These are phyloP conservation scores for Thamnaconus septentrionalis DNA, from an alignment of 2,113 vertebrate species.

Conservation along the genomic window DNA sequence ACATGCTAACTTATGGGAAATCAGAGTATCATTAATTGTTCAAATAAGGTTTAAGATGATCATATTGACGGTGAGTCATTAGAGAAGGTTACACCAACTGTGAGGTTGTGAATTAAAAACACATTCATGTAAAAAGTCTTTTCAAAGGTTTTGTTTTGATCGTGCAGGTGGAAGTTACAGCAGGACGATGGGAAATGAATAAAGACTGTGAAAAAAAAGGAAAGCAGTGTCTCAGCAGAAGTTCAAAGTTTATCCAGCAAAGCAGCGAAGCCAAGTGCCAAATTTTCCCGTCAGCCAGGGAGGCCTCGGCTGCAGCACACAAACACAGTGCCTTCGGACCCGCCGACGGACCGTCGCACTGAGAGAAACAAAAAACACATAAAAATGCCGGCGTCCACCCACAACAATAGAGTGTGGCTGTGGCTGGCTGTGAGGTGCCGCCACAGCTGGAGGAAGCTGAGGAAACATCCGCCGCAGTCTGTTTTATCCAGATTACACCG, in stretches of 20 bases:
- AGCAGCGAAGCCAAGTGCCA: slow-evolving; percentile 6
- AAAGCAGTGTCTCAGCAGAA: neutral
- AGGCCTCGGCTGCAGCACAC: slow-evolving; percentile 1
- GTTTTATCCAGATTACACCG: slow-evolving; percentile 38
- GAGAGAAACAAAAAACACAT: neutral
- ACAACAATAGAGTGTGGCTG: slow-evolving; percentile 34
- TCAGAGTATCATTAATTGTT: no score
- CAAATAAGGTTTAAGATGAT: no score
- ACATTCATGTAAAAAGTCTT: no score
- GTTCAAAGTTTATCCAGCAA: slow-evolving; percentile 1
- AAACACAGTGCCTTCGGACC: neutral
- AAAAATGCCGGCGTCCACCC: slow-evolving; percentile 4
- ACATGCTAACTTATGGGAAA: no score
- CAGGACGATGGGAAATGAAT: no score
- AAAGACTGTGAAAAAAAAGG: no score
- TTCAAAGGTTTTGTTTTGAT: no score
- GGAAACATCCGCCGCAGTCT: slow-evolving; percentile 41
- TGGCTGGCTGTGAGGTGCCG: neutral
- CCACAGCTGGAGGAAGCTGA: slow-evolving; percentile 44
- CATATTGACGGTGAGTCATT: no score
- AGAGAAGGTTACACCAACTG: no score
- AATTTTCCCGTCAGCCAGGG: slow-evolving; percentile 12
- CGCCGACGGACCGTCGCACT: neutral
- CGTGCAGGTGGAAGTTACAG: no score
- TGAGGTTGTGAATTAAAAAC: no score